Evolutionary conservation across 2,113 vertebrate species (phyloP), one percentile per base, ranked within the genome.

Genomic region (Maccullochella peelii): DNA sequence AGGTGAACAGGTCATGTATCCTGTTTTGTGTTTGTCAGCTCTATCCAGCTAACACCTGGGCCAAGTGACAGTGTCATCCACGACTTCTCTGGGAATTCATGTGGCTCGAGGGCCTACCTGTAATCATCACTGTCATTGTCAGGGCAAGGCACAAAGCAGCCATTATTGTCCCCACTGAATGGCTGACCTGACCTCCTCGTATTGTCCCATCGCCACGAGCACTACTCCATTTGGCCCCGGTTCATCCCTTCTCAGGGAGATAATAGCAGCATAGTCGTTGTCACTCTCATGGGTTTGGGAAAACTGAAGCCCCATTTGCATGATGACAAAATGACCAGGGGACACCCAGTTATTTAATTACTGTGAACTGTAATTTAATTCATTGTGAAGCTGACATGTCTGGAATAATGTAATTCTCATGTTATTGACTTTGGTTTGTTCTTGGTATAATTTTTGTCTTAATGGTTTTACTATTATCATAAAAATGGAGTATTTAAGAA

Each of bases 131-230:
- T 86, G 86, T 89, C 83, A 82, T 73, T 83, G 79, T 75, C 63
- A 79, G 82, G 44, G 73, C 63, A 59, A 80, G 79, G 75, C 83
- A 83, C 86, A 89, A 84, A 73, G 72, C n/a, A 21, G 38, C 84
- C 84, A 90, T 90, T 89, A 84, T 66, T 82, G 62, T 85, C 84
- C 61, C 50, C 9, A 7, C 74, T 83, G 80, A 84, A 89, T 86
- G 67, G 42, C 57, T 84, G 82, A 84, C 77, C 86, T 91, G 89
- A 91, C 85, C 92, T 91, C 65, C 78, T 86, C 89, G 79, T 58
- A n/a, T n/a, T 36, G 68, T 79, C 61, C 63, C 77, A n/a, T 79
- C n/a, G 0, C 54, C 11, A 27, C 38, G 47, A 78, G 49, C 76
- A 85, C 82, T 71, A 79, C 59, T 83, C 71, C 77, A 77, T 67